Evolutionary conservation across 2,888 invertebrate genomes (phyloP).

Genomic region (Drosophila gaucha): DNA sequence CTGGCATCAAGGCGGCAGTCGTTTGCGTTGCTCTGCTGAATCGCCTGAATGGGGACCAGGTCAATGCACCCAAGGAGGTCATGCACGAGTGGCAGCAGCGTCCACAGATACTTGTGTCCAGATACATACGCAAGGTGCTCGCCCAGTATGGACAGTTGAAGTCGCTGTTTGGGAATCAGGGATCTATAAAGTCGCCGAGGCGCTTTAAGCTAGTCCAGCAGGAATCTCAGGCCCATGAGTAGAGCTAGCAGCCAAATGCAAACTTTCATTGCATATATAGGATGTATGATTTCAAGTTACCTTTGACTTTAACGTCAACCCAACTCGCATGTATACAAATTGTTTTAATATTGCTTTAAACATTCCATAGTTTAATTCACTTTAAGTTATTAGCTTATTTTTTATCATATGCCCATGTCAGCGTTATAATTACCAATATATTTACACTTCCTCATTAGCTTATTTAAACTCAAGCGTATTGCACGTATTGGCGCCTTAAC

Average conservation of each 20-base stretch:
- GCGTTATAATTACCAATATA: not conserved
- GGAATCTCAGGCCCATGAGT: constrained; percentile 95
- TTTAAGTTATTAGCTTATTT: constrained; percentile 56
- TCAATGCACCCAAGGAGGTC: constrained; percentile 94
- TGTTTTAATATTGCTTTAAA: constrained; percentile 37
- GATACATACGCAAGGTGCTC: constrained; percentile 92
- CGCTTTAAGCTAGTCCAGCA: constrained; percentile 95
- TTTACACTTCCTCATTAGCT: constrained; percentile 56
- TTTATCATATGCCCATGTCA: constrained; percentile 5
- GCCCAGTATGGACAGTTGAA: constrained; percentile 90
- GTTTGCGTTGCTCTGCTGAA: constrained; percentile 97
- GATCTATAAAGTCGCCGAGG: constrained; percentile 93
- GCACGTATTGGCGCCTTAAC: constrained; percentile 30
- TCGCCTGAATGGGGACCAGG: constrained; percentile 97
- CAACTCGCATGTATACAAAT: constrained; percentile 56
- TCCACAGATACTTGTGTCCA: constrained; percentile 93
- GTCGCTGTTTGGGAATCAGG: constrained; percentile 90
- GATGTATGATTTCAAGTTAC: constrained; percentile 37
- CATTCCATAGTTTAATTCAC: constrained; percentile 68
- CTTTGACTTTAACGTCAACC: constrained; percentile 25
- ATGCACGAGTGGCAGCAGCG: constrained; percentile 95
- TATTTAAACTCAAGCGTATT: constrained; percentile 44
- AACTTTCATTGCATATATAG: constrained; percentile 15
- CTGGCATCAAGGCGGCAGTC: constrained; percentile 96
- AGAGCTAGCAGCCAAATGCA: constrained; percentile 80